phyloP scores from a whole-genome alignment of 1,140 invertebrate species.

The Trachymyrmex cornetzi region DNA sequence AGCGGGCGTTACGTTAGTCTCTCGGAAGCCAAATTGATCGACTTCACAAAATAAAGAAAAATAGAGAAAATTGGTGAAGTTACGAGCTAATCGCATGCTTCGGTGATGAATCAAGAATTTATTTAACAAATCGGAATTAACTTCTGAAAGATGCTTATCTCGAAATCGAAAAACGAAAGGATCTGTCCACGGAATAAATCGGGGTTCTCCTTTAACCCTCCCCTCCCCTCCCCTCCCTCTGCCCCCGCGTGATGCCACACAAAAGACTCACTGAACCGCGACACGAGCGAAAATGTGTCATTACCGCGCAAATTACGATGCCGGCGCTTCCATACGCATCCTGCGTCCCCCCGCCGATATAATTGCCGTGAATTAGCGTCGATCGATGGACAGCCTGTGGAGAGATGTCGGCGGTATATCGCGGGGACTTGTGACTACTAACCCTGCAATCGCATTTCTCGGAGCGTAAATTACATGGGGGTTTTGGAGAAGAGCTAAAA shows the following conservation, averaged over 20 bases:
- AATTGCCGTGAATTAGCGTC: conserved; percentile 54
- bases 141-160: not conserved
- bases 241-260: conserved; percentile 29
- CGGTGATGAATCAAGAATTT: not conserved
- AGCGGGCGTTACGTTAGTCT: conserved; percentile 1
- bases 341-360: conserved; percentile 43
- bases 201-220: too few species aligned
- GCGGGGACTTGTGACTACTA: not conserved
- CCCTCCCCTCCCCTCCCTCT: too few species aligned
- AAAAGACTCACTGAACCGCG: conserved; percentile 44
- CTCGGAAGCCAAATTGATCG: not conserved
- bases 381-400: conserved; percentile 36
- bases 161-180: conserved; percentile 27
- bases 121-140: not conserved
- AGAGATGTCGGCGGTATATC: not conserved
- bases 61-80: not conserved
- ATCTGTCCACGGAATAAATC: not conserved
- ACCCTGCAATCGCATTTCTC: not conserved
- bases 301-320: conserved; percentile 45
- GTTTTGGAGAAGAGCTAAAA: too few species aligned
- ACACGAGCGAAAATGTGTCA: conserved; percentile 32
- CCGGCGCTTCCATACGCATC: conserved; percentile 47
- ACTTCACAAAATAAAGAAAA: not conserved
- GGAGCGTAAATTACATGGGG: not conserved
- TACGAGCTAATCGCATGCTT: not conserved